Evolutionary conservation across 1,140 invertebrate species (phyloP).

Genomic region (Rhyzopertha dominica): DNA sequence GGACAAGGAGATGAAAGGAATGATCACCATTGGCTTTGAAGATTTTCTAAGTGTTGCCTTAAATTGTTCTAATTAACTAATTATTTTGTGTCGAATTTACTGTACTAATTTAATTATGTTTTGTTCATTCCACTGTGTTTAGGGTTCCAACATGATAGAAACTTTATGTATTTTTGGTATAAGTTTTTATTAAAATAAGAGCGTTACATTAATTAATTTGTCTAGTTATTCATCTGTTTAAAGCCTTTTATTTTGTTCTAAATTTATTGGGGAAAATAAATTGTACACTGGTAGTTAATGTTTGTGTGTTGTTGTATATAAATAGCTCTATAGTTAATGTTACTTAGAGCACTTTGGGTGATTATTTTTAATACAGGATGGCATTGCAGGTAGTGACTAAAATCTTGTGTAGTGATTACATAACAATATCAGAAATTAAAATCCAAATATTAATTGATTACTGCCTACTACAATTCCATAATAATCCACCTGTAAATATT

Average conservation of each 20-base stretch:
- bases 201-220: background rate
- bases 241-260: background rate
- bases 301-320: no score
- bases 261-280: background rate
- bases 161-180: background rate
- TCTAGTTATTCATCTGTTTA: background rate
- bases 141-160: conserved; percentile 4
- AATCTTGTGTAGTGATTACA: no score
- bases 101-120: no score
- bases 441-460: no score
- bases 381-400: no score
- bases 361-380: no score
- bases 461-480: no score
- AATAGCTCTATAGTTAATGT: conserved; percentile 9
- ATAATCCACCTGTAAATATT: no score
- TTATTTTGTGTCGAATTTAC: no score
- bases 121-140: no score
- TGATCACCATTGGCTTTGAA: conserved; percentile 77
- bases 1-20: conserved; percentile 69
- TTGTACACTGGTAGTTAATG: background rate
- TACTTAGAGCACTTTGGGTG: conserved; percentile 13
- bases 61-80: conserved; percentile 57
- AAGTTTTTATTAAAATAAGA: conserved; percentile 2
- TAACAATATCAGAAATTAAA: no score
- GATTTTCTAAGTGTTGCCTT: conserved; percentile 76